Conservation (phyloP, 2,888 invertebrate species). For the Acanthosepion lycidas region DNA sequence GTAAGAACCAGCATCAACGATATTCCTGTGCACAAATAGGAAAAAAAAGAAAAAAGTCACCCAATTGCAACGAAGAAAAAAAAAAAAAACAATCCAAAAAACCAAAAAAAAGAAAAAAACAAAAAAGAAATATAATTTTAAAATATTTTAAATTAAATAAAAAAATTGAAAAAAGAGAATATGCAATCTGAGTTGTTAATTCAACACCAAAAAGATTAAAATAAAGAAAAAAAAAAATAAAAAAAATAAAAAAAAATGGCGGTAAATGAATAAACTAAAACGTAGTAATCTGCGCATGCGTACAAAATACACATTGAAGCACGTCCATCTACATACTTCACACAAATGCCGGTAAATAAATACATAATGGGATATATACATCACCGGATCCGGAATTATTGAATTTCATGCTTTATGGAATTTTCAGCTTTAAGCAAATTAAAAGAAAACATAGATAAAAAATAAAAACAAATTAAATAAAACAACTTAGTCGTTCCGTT, state of each 20-base stretch:
- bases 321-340: not conserved
- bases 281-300: not conserved
- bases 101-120: too few relatives aligned
- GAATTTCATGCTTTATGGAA: not conserved
- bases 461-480: not conserved
- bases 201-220: too few relatives aligned
- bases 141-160: too few relatives aligned
- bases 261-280: not conserved
- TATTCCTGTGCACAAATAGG: not conserved
- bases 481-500: not conserved
- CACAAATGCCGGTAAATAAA: not conserved
- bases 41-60: not conserved
- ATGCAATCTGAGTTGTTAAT: too few relatives aligned
- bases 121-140: not conserved
- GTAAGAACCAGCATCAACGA: not conserved
- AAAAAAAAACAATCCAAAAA: not conserved
- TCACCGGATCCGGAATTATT: not conserved
- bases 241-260: too few relatives aligned
- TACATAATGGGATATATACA: not conserved
- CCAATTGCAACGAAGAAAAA: not conserved
- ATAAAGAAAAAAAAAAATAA: too few relatives aligned
- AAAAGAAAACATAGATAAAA: not conserved
- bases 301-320: not conserved
- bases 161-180: too few relatives aligned
- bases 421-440: not conserved